These are phyloP conservation scores for Sebastes trivittatus DNA, from an alignment of 2,797 vertebrate genomes.

Conservation along the genomic window DNA sequence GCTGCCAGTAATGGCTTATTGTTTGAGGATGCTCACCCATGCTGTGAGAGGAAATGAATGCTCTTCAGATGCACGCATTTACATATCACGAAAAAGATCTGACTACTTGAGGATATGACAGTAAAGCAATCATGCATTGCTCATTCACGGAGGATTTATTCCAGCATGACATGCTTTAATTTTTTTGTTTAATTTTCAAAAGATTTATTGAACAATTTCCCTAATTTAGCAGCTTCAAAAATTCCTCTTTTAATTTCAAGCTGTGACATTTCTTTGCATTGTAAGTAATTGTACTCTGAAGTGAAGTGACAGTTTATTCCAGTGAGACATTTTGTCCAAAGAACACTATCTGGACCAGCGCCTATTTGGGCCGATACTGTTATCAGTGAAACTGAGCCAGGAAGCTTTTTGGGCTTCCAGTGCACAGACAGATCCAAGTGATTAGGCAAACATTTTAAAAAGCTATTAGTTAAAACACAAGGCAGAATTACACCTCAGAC, in stretches of 20 bases:
- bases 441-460: constrained; percentile 68
- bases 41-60: constrained; percentile 56
- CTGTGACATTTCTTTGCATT: background rate
- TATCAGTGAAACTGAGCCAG: constrained; percentile 51
- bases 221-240: background rate
- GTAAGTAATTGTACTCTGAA: background rate
- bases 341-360: constrained; percentile 27
- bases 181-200: background rate
- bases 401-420: constrained; percentile 57
- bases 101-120: background rate
- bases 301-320: constrained; percentile 18
- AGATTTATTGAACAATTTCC: background rate
- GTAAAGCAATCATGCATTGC: background rate
- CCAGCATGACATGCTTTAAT: background rate
- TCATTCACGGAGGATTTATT: background rate
- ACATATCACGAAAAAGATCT: constrained; percentile 27
- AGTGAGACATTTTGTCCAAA: constrained; percentile 24
- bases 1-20: constrained; percentile 58
- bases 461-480: constrained; percentile 39
- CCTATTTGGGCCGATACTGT: constrained; percentile 40
- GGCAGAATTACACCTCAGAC: constrained; percentile 23
- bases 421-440: constrained; percentile 58
- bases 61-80: constrained; percentile 45
- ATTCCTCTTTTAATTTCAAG: background rate
- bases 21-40: constrained; percentile 48